These are phyloP conservation scores for Tadarida brasiliensis DNA, from an alignment of 2,797 vertebrate genomes.

Conservation along the genomic window DNA sequence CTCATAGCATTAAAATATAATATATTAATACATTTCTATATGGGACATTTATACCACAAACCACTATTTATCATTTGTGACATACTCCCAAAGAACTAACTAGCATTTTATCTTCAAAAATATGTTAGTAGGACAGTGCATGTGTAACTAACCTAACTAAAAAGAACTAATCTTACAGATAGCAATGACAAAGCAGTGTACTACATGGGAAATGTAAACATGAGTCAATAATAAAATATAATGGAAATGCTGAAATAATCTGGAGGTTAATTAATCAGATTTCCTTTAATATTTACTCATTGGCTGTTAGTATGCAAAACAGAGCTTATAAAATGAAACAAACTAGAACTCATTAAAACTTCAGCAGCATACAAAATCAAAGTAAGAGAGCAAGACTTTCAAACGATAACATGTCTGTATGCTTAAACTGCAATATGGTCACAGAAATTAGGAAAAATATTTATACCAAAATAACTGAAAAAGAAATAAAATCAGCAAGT, in stretches of 20 bases:
- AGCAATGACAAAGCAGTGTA: neutral
- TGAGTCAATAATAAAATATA: constrained; percentile 51
- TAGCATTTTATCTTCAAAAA: constrained; percentile 38
- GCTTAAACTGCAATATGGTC: neutral
- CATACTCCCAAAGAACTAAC: neutral
- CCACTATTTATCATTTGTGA: neutral
- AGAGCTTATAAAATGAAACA: constrained; percentile 45
- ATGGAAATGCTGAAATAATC: constrained; percentile 19
- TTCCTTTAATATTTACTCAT: neutral
- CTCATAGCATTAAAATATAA: neutral
- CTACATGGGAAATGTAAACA: constrained; percentile 20
- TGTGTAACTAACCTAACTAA: neutral
- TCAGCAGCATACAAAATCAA: neutral
- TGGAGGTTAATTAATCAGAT: constrained; percentile 16
- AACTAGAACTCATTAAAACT: neutral
- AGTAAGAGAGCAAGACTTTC: neutral
- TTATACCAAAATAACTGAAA: neutral
- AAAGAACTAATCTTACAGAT: constrained; percentile 21
- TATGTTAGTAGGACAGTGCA: neutral
- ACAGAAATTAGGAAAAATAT: constrained; percentile 7
- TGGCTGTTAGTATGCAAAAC: neutral
- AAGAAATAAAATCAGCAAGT: neutral
- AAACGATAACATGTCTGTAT: neutral
- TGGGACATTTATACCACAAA: neutral
- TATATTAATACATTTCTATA: neutral